Conservation (phyloP, 92 coral and sea anemone species). For the Parazoanthus atlanticus region DNA sequence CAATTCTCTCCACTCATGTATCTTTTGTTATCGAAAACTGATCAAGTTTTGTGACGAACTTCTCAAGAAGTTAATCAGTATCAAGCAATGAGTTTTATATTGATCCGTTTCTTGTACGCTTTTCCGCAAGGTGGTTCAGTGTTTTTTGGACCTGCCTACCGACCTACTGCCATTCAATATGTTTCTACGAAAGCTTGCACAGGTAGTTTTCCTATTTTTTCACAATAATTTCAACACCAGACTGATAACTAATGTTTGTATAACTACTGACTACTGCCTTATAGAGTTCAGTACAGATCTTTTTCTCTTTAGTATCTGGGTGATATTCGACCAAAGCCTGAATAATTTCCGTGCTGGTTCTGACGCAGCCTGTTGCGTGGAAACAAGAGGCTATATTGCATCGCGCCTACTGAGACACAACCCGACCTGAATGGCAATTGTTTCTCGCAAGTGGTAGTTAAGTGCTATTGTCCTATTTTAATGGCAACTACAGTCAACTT, state of each 20-base stretch:
- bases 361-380: conserved; percentile 23
- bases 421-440: neutral
- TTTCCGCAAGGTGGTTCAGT: neutral
- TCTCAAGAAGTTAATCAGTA: neutral
- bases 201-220: neutral
- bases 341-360: neutral
- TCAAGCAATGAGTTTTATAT: neutral
- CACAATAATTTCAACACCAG: neutral
- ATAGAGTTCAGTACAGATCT: neutral
- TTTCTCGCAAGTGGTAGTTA: neutral
- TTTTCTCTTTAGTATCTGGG: conserved; percentile 2
- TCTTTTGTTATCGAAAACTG: too few species aligned
- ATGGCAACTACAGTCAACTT: neutral
- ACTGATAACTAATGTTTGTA: too few species aligned
- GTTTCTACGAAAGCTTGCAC: too few species aligned
- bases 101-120: neutral
- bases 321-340: conserved; percentile 5
- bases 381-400: neutral
- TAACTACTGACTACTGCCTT: neutral
- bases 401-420: neutral
- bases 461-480: neutral
- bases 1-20: too few species aligned
- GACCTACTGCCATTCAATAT: too few species aligned
- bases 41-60: neutral
- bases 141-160: neutral